Evolutionary conservation across 2,888 invertebrate genomes (phyloP).

Genomic region (Sinotaia quadrata): DNA sequence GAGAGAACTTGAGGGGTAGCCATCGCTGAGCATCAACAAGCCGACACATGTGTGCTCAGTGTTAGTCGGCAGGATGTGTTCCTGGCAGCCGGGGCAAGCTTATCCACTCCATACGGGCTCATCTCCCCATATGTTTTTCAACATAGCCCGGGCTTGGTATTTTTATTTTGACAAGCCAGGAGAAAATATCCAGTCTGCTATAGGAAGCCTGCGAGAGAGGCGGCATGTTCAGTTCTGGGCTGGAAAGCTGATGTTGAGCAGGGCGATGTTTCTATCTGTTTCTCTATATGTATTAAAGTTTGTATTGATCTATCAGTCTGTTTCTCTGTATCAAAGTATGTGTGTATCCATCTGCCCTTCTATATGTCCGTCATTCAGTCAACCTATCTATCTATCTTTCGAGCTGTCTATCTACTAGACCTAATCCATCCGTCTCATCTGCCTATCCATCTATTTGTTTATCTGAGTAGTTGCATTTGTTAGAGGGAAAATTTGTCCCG

Average conservation of each 20-base stretch:
- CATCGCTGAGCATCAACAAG: too few relatives aligned
- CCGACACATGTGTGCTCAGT: not conserved
- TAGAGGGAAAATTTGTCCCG: too few relatives aligned
- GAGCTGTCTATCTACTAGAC: too few relatives aligned
- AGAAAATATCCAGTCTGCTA: slow-evolving; percentile 9
- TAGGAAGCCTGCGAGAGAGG: not conserved
- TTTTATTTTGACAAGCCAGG: slow-evolving; percentile 17
- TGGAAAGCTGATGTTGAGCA: too few relatives aligned
- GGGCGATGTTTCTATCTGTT: not conserved
- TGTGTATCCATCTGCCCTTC: too few relatives aligned
- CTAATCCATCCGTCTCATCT: too few relatives aligned
- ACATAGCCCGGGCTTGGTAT: slow-evolving; percentile 11
- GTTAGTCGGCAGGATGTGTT: not conserved
- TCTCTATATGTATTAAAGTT: not conserved
- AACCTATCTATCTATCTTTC: not conserved
- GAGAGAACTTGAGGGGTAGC: not conserved
- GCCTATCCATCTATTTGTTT: too few relatives aligned
- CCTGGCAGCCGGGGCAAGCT: not conserved
- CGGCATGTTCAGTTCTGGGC: too few relatives aligned
- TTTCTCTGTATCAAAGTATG: too few relatives aligned
- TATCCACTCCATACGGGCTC: not conserved
- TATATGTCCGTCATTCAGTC: not conserved
- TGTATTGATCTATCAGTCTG: not conserved
- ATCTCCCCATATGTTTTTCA: slow-evolving; percentile 16
- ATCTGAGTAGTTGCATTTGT: too few relatives aligned